phyloP scores from a whole-genome alignment of 2,113 vertebrate genomes.

The Podarcis muralis region DNA sequence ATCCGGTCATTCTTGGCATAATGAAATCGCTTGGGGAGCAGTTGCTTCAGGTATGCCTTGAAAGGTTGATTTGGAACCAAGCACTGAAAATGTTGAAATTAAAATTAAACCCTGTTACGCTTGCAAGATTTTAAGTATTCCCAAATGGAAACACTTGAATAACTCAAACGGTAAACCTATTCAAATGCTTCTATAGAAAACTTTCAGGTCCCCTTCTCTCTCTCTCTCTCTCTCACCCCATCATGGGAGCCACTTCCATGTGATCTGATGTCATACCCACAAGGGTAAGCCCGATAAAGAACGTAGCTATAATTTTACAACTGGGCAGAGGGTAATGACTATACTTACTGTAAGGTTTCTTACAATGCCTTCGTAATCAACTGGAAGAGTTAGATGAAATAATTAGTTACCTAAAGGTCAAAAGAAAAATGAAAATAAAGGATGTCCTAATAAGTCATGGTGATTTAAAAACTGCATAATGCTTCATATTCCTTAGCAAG shows the following conservation, averaged over 20 bases:
- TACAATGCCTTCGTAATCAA: slow-evolving; percentile 87
- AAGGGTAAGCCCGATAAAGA: neutral
- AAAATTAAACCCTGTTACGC: neutral
- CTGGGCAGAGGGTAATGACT: neutral
- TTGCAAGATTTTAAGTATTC: neutral
- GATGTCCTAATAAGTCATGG: neutral
- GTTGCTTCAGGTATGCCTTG: slow-evolving; percentile 90
- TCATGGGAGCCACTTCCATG: too few relatives aligned
- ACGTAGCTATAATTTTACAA: slow-evolving; percentile 6
- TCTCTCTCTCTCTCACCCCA: too few relatives aligned
- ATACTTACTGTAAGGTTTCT: slow-evolving; percentile 93
- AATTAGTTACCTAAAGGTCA: slow-evolving; percentile 70
- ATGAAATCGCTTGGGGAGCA: slow-evolving; percentile 94
- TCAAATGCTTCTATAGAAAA: neutral
- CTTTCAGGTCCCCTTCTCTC: neutral
- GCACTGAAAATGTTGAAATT: slow-evolving; percentile 79
- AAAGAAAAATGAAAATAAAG: slow-evolving; percentile 56
- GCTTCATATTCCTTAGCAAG: neutral
- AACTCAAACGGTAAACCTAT: neutral
- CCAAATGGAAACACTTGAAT: neutral
- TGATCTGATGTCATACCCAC: neutral
- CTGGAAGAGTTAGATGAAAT: slow-evolving; percentile 78
- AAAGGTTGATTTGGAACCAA: slow-evolving; percentile 84
- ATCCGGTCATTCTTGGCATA: slow-evolving; percentile 89
- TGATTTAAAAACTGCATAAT: fast-evolving